Evolutionary conservation across 1,140 invertebrate species (phyloP), one percentile per base, ranked within the genome.

Genomic region (Lerema accius): DNA sequence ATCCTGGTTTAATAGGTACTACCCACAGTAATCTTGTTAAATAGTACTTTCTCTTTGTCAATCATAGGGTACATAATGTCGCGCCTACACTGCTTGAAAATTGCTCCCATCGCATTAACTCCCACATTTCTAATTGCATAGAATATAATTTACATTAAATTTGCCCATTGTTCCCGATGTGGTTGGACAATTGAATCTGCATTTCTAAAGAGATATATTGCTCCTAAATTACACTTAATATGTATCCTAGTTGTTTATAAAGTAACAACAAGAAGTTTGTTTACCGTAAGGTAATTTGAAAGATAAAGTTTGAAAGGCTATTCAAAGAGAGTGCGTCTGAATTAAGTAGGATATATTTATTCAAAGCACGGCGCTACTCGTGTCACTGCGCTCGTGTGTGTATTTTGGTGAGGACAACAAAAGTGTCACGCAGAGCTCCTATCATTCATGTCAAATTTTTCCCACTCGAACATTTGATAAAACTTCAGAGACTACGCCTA

Each of bases 401-500:
- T 17, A 28, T 51, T 39, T 51, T 42, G 13, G 53, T 56, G 26
- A 16, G 17, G 23, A 26, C 19, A 28, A 23, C 10, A 58, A 45
- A 58, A 58, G 35, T 58, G 28, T 58, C 55, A 58, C 42, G 42
- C 14, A 46, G 28, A n/a, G 55, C 28, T 15, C 37, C n/a, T 59
- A 48, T 59, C 16, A 59, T 32, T 37, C 23, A 9, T 32, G 28
- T 13, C 26, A 35, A 58, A 58, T n/a, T 28, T 17, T 45, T 16
- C 53, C 42, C 14, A 58, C 43, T 59, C 42, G 14, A 37, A 55
- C 39, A 26, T 40, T 55, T 40, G 11, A 55, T 40, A 19, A 45
- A 53, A 23, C 45, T 67, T 63, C 55, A 11, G 59, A 73, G 61
- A 72, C 60, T 65, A 58, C 80, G 74, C 81, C 81, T 69, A 86